A percentile compares a stretch with the other conserved stretches of the same genome.
Evolutionary conservation across 2,113 vertebrate genomes (phyloP).

Genomic region (Mola mola): DNA sequence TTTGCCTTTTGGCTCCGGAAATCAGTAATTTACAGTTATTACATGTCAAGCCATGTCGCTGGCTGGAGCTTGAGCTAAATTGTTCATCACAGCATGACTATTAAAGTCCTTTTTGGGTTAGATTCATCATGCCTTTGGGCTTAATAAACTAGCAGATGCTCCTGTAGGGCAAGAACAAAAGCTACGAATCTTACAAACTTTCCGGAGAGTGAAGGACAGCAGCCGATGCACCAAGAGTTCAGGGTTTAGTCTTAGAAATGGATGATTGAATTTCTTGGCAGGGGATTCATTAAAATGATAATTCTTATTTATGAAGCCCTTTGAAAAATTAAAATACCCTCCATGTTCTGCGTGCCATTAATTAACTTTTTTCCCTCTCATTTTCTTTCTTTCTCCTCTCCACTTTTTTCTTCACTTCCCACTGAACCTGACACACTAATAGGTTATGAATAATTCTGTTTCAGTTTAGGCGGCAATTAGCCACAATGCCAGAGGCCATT

Average conservation of each 20-base stretch:
- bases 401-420: slow-evolving; percentile 69
- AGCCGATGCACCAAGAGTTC: slow-evolving; percentile 49
- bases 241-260: slow-evolving; percentile 69
- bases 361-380: slow-evolving; percentile 76
- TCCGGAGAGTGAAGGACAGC: slow-evolving; percentile 61
- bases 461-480: slow-evolving; percentile 83
- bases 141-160: slow-evolving; percentile 23
- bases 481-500: slow-evolving; percentile 77
- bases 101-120: no score
- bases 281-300: slow-evolving; percentile 80
- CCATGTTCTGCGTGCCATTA: slow-evolving; percentile 76
- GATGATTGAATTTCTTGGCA: slow-evolving; percentile 75
- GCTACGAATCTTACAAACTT: slow-evolving; percentile 42
- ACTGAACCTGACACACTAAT: slow-evolving; percentile 83
- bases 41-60: no score
- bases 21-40: no score
- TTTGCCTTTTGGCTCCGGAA: no score
- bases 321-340: slow-evolving; percentile 81
- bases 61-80: no score
- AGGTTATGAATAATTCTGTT: slow-evolving; percentile 87
- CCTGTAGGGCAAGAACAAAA: slow-evolving; percentile 17
- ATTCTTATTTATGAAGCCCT: slow-evolving; percentile 83
- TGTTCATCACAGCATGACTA: no score
- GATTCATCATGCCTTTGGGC: neutral
- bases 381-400: slow-evolving; percentile 62